Evolutionary conservation across 2,888 invertebrate genomes (phyloP).

Genomic region (Noctuana brunneofusca): DNA sequence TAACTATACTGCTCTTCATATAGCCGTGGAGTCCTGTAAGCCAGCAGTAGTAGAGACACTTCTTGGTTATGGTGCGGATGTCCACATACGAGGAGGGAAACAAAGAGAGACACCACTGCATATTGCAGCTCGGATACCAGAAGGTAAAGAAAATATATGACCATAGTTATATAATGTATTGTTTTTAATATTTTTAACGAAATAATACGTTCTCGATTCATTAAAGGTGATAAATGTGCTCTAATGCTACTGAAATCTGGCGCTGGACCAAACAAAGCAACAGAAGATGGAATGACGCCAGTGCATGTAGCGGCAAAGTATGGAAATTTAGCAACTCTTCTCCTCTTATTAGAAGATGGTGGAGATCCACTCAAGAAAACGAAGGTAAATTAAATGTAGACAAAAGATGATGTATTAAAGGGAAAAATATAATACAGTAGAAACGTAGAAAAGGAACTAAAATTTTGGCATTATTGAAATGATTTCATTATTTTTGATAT

Average conservation of each 20-base stretch:
- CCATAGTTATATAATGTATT: no score
- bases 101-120: constrained; percentile 97
- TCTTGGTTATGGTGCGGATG: constrained; percentile 97
- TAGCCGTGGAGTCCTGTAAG: constrained; percentile 97
- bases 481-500: not conserved
- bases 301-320: constrained; percentile 97
- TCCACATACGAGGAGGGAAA: constrained; percentile 95
- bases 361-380: constrained; percentile 96
- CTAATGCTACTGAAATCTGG: constrained; percentile 99
- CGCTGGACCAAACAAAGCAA: constrained; percentile 96
- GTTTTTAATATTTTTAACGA: no score
- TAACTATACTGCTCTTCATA: constrained; percentile 98
- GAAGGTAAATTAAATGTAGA: constrained; percentile 90
- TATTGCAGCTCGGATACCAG: constrained; percentile 96
- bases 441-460: no score
- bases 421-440: no score
- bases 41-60: constrained; percentile 97
- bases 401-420: no score
- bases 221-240: constrained; percentile 87
- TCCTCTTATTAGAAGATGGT: constrained; percentile 94
- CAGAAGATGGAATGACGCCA: constrained; percentile 98
- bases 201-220: not conserved
- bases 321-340: constrained; percentile 93
- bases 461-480: constrained; percentile 33
- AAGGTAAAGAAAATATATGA: constrained; percentile 52